Base-by-base conservation (phyloP, 2,113 vertebrate genomes). In the Semicossyphus pulcher region DNA sequence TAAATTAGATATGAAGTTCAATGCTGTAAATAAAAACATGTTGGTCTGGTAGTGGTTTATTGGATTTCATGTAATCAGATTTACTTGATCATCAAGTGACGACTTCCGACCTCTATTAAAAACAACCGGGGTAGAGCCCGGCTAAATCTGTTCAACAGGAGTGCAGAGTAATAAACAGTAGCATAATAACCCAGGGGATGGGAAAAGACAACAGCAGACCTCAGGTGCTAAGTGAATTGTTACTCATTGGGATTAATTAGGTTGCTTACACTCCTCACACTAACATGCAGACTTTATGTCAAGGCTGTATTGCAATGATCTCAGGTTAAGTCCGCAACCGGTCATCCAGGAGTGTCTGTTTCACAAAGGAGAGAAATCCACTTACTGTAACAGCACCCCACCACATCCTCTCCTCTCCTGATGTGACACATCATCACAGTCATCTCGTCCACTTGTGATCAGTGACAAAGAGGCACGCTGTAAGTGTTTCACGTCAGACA, bases 221-320 rank as follows among this genome's bases (percentile, higher is more conserved):
- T 41, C 61, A 78, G 83, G 58, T 80, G 85, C 51, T 54, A 76
- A 85, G 73, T 88, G 47, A 85, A 49, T 63, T 81, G 31, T 56
- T 85, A 52, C 88, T 59, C 75, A 42, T 42, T 61, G 84, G 86
- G 88, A 85, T 76, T 58, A 86, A 83, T 90, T 88, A 88, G 7
- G 23, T 53, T 70, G 51, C 66, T 53, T 73, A 56, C 71, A 65
- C 15, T 31, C 32, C 16, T 52, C 29, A 15, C 25, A 69, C 31
- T 70, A 64, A 47, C 47, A 52, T 41, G 3, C 37, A 51, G 68
- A 18, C 20, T 69, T 79, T 34, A 37, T 7, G 23, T 44, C 37
- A 29, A 61, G 56, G 7, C 21, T 56, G 1, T 48, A 64, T 14
- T 37, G 1, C 39, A n/a, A 15, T 56, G 45, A 66, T 45, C 25